Evolutionary conservation across 2,888 invertebrate genomes (phyloP).

Genomic region (Hirtodrosophila alboralis): DNA sequence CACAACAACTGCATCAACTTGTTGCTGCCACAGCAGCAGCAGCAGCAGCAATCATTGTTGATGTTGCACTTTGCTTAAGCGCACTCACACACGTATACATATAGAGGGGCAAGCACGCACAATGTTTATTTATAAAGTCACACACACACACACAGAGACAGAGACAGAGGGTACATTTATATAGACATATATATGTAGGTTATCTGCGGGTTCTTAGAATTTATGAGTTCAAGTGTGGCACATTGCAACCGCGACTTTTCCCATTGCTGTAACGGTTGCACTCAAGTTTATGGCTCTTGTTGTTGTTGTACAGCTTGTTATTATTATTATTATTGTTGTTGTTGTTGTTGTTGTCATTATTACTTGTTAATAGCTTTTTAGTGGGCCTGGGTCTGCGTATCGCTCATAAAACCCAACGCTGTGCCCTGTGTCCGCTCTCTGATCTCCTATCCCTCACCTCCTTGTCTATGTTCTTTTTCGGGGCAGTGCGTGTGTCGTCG

Average conservation of each 20-base stretch:
- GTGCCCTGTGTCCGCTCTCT: not conserved
- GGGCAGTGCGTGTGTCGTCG: conserved; percentile 27
- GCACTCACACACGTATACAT: conserved; percentile 25
- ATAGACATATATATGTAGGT: conserved; percentile 59
- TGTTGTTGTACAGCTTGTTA: conserved; percentile 42
- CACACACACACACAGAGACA: conserved; percentile 8
- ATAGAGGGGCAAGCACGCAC: conserved; percentile 37
- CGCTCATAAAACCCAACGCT: conserved; percentile 66
- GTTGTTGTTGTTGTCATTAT: conserved; percentile 63
- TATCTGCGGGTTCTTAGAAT: conserved; percentile 75
- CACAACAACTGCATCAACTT: conserved; percentile 55
- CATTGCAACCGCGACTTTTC: conserved; percentile 65
- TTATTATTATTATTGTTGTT: conserved; percentile 63
- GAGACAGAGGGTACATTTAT: not conserved
- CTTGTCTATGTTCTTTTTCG: conserved; percentile 9
- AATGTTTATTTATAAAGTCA: conserved; percentile 55
- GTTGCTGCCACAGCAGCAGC: conserved; percentile 48
- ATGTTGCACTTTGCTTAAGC: conserved; percentile 64
- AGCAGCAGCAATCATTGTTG: conserved; percentile 45
- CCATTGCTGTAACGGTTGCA: conserved; percentile 38
- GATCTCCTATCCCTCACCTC: not conserved
- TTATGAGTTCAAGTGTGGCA: conserved; percentile 78
- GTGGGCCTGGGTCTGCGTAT: conserved; percentile 53
- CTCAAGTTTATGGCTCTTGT: conserved; percentile 30
- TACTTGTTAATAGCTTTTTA: conserved; percentile 75